Evolutionary conservation across 2,797 vertebrate species (phyloP), one percentile per base, ranked within the genome.

Genomic region (Carduelis carduelis): DNA sequence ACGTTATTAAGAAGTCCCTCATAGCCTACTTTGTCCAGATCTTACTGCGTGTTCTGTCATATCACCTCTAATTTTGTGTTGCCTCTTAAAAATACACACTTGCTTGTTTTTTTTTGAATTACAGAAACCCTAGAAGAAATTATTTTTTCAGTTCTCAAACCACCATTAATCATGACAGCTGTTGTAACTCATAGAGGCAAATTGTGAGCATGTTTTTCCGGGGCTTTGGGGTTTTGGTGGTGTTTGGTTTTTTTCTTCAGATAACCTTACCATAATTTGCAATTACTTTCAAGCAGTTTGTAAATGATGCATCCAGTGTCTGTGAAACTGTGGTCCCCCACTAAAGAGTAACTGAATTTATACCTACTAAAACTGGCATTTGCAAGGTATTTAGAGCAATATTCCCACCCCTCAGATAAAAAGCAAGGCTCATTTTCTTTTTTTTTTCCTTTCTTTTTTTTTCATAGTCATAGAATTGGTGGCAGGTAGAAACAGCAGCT

Each of bases 111-210:
- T 16, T 95, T 89, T 89, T 85, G 70, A 76, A 85, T 93, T 95
- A 71, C 75, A 89, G 93, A 89, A 87, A 57, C n/a, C 78, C 57
- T 81, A 85, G 72, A 84, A 92, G 63, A 76, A 95, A 94, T 90
- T 12, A 53, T 89, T 95, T 82, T 87, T 87, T 96, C 91, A 91
- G 87, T 92, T 92, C 86, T 86, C 66, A 78, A 85, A 75, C 72
- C 72, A 83, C 85, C 65, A 68, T 96, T 89, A 96, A 95, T 97
- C 86, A 80, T 88, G 46, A 95, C 77, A 93, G 72, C 84, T 90
- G 72, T 79, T 86, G 89, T 91, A 93, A 75, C 76, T 96, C 92
- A 80, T 79, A 56, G 87, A 96, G 89, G 79, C 68, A 75, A 80
- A 57, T 44, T 34, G n/a, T 44, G 60, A 70, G 30, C 55, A 34